phyloP scores from a whole-genome alignment of 2,797 vertebrate species.

The Kryptopterus vitreolus region DNA sequence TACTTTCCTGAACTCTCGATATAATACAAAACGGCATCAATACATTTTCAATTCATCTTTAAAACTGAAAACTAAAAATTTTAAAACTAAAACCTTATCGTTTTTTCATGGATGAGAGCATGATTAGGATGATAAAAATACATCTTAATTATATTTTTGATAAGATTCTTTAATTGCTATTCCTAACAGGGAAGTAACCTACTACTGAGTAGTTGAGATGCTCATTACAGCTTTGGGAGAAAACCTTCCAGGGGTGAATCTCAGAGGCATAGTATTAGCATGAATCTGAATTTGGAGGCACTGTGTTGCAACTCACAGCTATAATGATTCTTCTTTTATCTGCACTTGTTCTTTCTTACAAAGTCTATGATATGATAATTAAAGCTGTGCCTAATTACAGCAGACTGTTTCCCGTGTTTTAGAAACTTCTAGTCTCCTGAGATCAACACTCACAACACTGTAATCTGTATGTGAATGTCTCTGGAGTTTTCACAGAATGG shows the following conservation, averaged over 20 bases:
- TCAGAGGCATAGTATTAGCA: constrained; percentile 26
- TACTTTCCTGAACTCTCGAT: constrained; percentile 10
- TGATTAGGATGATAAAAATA: constrained; percentile 31
- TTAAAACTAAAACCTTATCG: too few relatives aligned
- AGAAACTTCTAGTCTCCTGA: neutral
- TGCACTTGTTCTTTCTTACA: constrained; percentile 12
- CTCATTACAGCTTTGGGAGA: constrained; percentile 35
- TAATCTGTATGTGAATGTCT: neutral
- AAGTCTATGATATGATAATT: constrained; percentile 19
- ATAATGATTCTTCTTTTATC: constrained; percentile 36
- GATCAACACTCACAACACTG: neutral
- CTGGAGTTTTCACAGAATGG: neutral
- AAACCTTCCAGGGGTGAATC: constrained; percentile 18
- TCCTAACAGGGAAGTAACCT: constrained; percentile 4
- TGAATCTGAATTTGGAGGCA: constrained; percentile 39
- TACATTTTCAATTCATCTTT: constrained; percentile 6
- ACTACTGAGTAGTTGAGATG: constrained; percentile 31
- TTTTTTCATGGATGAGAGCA: constrained; percentile 7
- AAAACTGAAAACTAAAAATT: too few relatives aligned
- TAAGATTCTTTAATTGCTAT: neutral
- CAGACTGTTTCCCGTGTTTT: neutral
- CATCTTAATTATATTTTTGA: neutral
- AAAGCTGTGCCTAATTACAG: constrained; percentile 3
- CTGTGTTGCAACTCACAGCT: constrained; percentile 15
- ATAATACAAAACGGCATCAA: constrained; percentile 24